Evolutionary conservation across 2,888 invertebrate species (phyloP).

Genomic region (Ptychoptera albimana): DNA sequence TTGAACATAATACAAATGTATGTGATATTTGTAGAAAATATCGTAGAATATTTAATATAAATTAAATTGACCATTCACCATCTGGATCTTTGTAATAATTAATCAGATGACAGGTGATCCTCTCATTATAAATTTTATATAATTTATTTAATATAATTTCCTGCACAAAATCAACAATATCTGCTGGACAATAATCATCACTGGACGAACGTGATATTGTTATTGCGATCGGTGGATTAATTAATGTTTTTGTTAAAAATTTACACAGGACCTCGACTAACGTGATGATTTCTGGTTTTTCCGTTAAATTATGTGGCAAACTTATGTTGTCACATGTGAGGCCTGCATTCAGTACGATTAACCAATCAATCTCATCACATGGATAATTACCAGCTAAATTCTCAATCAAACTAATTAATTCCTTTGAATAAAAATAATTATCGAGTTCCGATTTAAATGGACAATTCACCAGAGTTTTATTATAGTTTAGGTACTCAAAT

Average conservation of each 20-base stretch:
- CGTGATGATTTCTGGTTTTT: constrained; percentile 44
- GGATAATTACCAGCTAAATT: constrained; percentile 36
- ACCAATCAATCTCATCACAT: constrained; percentile 57
- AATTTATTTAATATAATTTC: constrained; percentile 43
- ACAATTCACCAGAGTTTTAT: constrained; percentile 37
- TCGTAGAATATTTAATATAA: no score
- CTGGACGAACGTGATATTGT: constrained; percentile 73
- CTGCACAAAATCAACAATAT: constrained; percentile 70
- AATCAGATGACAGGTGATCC: no score
- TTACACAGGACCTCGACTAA: constrained; percentile 41
- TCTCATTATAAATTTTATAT: constrained; percentile 25
- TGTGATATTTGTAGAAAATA: no score
- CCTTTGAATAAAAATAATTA: constrained; percentile 9
- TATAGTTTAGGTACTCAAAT: constrained; percentile 47
- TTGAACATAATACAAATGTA: no score
- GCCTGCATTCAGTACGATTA: constrained; percentile 68
- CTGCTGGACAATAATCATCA: constrained; percentile 77
- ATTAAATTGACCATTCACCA: no score
- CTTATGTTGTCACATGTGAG: constrained; percentile 75
- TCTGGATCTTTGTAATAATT: no score
- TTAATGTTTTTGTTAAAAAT: constrained; percentile 41
- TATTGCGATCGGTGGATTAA: constrained; percentile 41
- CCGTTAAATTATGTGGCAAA: constrained; percentile 69
- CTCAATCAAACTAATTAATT: constrained; percentile 14
- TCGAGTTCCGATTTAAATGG: constrained; percentile 21